Base-by-base conservation (phyloP, 1,140 invertebrate genomes). In the Scaptomyza graminum region DNA sequence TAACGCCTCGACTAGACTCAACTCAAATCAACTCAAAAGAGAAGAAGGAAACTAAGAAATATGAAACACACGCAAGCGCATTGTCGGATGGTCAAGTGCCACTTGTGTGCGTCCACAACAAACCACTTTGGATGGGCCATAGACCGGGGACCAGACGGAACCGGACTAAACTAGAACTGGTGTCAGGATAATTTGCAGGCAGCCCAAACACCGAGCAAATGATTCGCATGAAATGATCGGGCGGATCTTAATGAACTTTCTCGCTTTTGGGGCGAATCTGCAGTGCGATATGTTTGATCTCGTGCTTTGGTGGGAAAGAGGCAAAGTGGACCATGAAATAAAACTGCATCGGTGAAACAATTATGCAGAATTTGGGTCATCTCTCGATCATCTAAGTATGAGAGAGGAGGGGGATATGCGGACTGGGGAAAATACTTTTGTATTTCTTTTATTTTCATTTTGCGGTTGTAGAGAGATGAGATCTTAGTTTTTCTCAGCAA, bases 331-430 rank as follows among this genome's bases (percentile, higher is more conserved):
- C 50, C 60, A 34, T 34, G 31, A 34, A 34, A 76, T 50, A 46
- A 61, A 74, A 73, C n/a, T 66, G 72, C 67, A 71, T 51, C 44
- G 56, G 50, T 46, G 77, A 71, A 80, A 85, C 81, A 85, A 81
- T 85, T 85, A 85, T 75, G 66, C 82, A 68, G 77, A 74, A 85
- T 85, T 78, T 77, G 77, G 81, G 81, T 85, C 82, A 85, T 74
- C 74, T 71, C 68, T 55, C 60, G 74, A 56, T 60, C 60, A 73
- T 64, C 61, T 51, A 11, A 39, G 28, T 44, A 37, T 54, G 15
- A 2, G 37, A 41, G 4, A n/a, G 2, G 37, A n/a, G 12, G 12
- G 37, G 37, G 18, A 22, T 3, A 22, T 3, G 18, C 12, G 12
- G 12, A 41, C n/a, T 41, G 37, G 57, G 56, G 47, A 50, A 55